Conservation (phyloP, 2,113 vertebrate species). For the Cygnus buccinator region DNA sequence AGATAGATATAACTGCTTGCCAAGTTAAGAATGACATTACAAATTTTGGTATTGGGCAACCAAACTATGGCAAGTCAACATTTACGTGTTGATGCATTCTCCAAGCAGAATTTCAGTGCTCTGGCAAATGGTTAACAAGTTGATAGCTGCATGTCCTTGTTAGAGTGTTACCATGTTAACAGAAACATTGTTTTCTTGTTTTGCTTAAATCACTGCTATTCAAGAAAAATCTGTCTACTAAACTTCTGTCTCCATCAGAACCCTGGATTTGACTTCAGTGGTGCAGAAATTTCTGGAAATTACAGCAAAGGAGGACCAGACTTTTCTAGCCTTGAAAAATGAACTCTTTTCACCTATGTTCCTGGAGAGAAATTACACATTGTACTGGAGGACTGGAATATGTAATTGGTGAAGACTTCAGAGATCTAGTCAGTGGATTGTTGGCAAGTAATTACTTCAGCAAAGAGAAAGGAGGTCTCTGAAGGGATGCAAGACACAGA, state of each 20-base stretch:
- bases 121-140: not conserved
- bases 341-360: not conserved
- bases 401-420: not conserved
- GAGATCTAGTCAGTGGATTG: not conserved
- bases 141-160: accelerated
- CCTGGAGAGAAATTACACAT: not conserved
- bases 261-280: constrained; percentile 98
- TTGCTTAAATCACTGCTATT: not conserved
- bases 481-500: too few species aligned
- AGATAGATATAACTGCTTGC: not conserved
- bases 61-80: not conserved
- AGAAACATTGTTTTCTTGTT: not conserved
- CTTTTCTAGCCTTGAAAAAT: constrained; percentile 89
- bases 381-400: constrained; percentile 15
- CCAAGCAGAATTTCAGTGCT: not conserved
- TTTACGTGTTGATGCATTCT: not conserved
- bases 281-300: constrained; percentile 97
- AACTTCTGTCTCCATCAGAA: constrained; percentile 78
- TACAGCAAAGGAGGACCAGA: constrained; percentile 95
- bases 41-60: not conserved
- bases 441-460: not conserved
- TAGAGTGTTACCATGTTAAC: not conserved
- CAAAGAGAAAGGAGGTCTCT: not conserved
- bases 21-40: not conserved
- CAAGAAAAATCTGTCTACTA: not conserved